Evolutionary conservation across 1,140 invertebrate species (phyloP), one percentile per base, ranked within the genome.

Genomic region (Drosophila sucinea): DNA sequence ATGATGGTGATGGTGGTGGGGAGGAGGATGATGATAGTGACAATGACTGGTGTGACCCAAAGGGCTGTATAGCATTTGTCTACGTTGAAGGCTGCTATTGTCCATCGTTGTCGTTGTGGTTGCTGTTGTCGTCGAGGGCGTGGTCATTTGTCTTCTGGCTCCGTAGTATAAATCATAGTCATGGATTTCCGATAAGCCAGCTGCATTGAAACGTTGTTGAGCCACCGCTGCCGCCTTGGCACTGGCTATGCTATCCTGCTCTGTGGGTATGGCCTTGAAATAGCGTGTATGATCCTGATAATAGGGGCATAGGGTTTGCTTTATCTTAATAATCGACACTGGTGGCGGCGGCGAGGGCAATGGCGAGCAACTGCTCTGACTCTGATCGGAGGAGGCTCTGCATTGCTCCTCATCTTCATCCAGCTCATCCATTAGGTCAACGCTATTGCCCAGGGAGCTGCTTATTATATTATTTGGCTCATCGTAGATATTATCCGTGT

Each of bases 401-500:
- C 44, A 51, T 7, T 51, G 23, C 6, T 51, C 44, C 5, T 81
- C 82, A 23, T 81, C 77, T 29, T 90, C 82, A n/a, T 86, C 90
- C 5, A 86, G 60, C 60, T 90, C 82, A n/a, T 86, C 90, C 8
- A 86, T 58, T 60, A 90, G 40, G 44, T 91, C 87, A 1, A 87
- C 77, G 30, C 89, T 91, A 60, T 90, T 91, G 65, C 87, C 87
- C 70, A 89, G 67, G 32, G 85, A 91, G 17, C 82, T 90, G 73
- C 90, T 89, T 11, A 91, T 80, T 1, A 90, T 90, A 51, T 91
- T 90, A 62, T 91, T 92, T 4, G 91, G 91, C 47, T 92, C 90
- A 57, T 92, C 91, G 54, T 92, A 92, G 8, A 92, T 91, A 55
- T 92, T 92, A 51, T 92, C 91, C 69, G 79, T 91, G 27, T 92